These are phyloP conservation scores for Microtus oregoni DNA, from an alignment of 2,113 vertebrate genomes.

Conservation along the genomic window DNA sequence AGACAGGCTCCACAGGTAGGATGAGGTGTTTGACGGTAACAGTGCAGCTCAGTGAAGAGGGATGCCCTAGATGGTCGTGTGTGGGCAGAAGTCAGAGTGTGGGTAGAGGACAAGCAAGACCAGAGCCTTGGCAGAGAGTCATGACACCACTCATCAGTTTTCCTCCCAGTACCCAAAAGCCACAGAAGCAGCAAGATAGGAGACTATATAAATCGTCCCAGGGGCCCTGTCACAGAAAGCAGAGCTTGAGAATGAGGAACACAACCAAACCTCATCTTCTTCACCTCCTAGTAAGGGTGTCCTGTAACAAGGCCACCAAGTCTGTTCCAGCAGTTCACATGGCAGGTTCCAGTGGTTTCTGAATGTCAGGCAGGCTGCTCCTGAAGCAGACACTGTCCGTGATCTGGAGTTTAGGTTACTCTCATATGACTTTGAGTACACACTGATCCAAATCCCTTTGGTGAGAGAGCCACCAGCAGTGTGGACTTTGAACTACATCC, in stretches of 20 bases:
- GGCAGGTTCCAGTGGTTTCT: neutral
- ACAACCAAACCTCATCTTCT: no score
- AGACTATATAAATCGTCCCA: neutral
- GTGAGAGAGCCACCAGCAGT: neutral
- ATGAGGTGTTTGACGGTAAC: no score
- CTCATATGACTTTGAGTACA: neutral
- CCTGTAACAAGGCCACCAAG: neutral
- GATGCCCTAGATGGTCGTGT: neutral
- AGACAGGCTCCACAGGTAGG: neutral
- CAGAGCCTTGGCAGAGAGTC: neutral
- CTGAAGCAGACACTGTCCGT: neutral
- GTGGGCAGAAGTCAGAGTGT: neutral
- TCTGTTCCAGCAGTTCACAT: neutral
- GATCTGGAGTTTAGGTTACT: neutral
- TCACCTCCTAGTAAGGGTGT: neutral
- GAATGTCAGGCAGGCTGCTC: fast-evolving
- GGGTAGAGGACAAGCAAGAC: neutral
- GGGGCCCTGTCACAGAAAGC: neutral
- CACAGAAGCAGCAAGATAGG: neutral
- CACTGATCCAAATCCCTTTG: neutral
- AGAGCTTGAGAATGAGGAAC: neutral
- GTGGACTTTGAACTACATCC: neutral
- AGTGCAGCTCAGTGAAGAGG: neutral
- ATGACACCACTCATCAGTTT: neutral
- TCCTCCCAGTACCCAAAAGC: neutral